Conservation (phyloP, 1,140 invertebrate genomes). For the Drosophila ficusphila region DNA sequence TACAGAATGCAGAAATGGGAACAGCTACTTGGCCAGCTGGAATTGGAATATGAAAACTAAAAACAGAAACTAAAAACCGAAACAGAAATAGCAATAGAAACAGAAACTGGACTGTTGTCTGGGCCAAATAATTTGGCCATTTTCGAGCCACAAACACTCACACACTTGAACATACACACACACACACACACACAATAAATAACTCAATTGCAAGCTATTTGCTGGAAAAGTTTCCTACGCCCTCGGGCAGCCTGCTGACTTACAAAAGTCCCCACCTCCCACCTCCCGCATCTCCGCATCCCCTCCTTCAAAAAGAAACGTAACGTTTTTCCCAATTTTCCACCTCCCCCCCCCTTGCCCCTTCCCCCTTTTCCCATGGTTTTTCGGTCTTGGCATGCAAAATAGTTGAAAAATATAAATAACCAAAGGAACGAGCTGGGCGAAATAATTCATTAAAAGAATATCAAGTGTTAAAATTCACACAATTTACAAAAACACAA, state of each 20-base stretch:
- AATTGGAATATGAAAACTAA: not conserved
- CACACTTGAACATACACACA: slow-evolving; percentile 13
- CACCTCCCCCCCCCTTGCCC: no score
- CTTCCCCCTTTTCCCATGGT: slow-evolving; percentile 1
- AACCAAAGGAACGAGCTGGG: slow-evolving; percentile 43
- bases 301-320: not conserved
- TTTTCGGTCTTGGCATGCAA: slow-evolving; percentile 52
- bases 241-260: slow-evolving; percentile 55
- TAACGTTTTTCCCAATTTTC: not conserved
- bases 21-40: slow-evolving; percentile 31
- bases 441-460: slow-evolving; percentile 79
- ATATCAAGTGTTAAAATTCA: slow-evolving; percentile 82
- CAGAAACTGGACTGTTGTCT: slow-evolving; percentile 21
- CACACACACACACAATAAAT: slow-evolving; percentile 62
- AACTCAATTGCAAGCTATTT: slow-evolving; percentile 81
- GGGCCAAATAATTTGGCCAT: slow-evolving; percentile 53
- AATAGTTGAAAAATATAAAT: slow-evolving; percentile 80
- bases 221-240: slow-evolving; percentile 70
- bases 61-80: slow-evolving; percentile 5
- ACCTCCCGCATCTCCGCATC: not conserved
- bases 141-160: slow-evolving; percentile 35
- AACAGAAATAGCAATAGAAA: no score
- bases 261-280: slow-evolving; percentile 55
- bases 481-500: slow-evolving; percentile 73
- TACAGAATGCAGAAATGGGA: slow-evolving; percentile 13